These are phyloP conservation scores for zebrafish (Danio rerio) DNA, from an alignment of 2,113 vertebrate species.

Conservation along the genomic window DNA sequence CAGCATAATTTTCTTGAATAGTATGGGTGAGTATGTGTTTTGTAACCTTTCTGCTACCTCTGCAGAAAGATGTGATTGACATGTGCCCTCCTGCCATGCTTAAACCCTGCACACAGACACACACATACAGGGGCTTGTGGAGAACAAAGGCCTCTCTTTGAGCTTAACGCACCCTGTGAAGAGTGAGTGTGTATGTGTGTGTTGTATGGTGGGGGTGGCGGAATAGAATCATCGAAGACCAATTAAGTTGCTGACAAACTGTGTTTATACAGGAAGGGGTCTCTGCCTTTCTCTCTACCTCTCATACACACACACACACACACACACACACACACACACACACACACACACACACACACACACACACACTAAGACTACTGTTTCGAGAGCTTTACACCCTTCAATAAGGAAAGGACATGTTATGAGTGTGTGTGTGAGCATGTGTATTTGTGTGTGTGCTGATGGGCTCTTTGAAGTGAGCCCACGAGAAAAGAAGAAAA, in stretches of 20 bases:
- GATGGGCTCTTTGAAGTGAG: constrained; percentile 46
- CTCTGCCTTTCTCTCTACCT: constrained; percentile 38
- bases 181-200: constrained; percentile 29
- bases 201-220: constrained; percentile 22
- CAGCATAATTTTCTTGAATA: background rate
- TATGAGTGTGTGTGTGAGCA: constrained; percentile 53
- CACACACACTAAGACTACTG: constrained; percentile 42
- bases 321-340: constrained; percentile 42
- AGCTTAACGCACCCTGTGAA: constrained; percentile 45
- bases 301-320: constrained; percentile 31
- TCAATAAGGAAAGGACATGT: constrained; percentile 64
- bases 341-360: constrained; percentile 41
- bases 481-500: constrained; percentile 36
- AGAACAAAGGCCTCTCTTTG: constrained; percentile 54
- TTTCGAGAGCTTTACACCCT: constrained; percentile 56
- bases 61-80: constrained; percentile 28
- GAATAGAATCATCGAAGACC: constrained; percentile 44
- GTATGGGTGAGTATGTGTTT: background rate
- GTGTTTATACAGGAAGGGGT: constrained; percentile 56
- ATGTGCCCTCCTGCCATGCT: constrained; percentile 24
- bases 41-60: background rate
- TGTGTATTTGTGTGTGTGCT: constrained; percentile 27
- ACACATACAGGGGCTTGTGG: constrained; percentile 6
- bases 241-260: constrained; percentile 58
- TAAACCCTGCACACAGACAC: constrained; percentile 32